A percentile compares a stretch with the other conserved stretches of the same genome.
Conservation (phyloP, 2,888 invertebrate genomes). For the Electrophaes corylata region DNA sequence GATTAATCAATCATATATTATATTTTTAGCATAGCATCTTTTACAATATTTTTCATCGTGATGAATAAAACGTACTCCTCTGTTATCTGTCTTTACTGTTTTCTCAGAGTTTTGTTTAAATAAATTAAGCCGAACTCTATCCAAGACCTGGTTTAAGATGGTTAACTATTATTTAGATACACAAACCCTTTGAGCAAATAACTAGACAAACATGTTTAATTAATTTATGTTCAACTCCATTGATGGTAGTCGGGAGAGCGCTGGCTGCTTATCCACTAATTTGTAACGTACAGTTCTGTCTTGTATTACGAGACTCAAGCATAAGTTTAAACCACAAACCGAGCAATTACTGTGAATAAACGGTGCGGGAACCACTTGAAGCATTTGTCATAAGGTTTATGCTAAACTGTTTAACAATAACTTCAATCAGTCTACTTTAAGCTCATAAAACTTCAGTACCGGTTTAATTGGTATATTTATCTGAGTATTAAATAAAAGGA, state of each 20-base stretch:
- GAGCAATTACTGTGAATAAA: constrained; percentile 40
- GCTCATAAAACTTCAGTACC: not conserved
- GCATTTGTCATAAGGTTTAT: constrained; percentile 26
- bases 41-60: constrained; percentile 24
- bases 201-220: constrained; percentile 13
- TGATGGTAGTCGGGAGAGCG: constrained; percentile 3
- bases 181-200: constrained; percentile 11
- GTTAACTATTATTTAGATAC: not conserved
- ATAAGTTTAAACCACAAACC: constrained; percentile 37
- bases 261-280: constrained; percentile 34
- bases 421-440: not conserved
- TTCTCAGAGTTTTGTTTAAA: constrained; percentile 25
- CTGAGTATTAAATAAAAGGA: not conserved
- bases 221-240: constrained; percentile 10
- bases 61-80: constrained; percentile 21
- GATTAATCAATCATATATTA: constrained; percentile 51
- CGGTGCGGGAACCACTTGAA: constrained; percentile 30
- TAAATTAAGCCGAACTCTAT: constrained; percentile 16
- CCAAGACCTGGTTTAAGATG: not conserved
- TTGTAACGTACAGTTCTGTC: constrained; percentile 34
- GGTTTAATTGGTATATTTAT: not conserved
- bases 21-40: constrained; percentile 36
- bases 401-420: constrained; percentile 21
- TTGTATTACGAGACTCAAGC: constrained; percentile 33
- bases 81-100: constrained; percentile 1